Conservation (phyloP, 2,797 vertebrate species). For the Silurus aristotelis region DNA sequence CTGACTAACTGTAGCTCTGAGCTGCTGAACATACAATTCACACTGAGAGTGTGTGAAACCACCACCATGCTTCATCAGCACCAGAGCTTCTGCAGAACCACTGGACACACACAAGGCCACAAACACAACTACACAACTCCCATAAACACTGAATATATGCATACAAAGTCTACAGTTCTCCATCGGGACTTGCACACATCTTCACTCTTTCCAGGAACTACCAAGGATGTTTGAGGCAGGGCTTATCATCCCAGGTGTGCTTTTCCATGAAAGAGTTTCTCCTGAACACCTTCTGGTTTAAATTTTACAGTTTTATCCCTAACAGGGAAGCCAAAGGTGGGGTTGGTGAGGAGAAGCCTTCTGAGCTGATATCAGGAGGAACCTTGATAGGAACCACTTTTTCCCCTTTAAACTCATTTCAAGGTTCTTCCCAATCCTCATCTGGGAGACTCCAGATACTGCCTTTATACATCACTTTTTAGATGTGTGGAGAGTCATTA, state of each 20-base stretch:
- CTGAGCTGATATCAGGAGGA: background rate
- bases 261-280: background rate
- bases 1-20: background rate
- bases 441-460: no score
- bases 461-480: no score
- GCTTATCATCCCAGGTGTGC: background rate
- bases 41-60: slow-evolving; percentile 34
- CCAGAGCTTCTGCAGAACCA: background rate
- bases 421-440: no score
- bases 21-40: slow-evolving; percentile 30
- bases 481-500: no score
- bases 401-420: no score
- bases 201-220: background rate
- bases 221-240: background rate
- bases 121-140: background rate
- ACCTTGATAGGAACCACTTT: background rate
- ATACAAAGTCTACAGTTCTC: background rate
- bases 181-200: background rate
- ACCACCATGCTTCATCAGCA: slow-evolving; percentile 3
- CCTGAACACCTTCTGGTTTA: background rate
- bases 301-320: background rate
- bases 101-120: background rate
- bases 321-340: no score
- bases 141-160: background rate
- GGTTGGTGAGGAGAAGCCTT: no score